These are phyloP conservation scores for Misgurnus mizolepis DNA, from an alignment of 2,113 vertebrate species.

Conservation along the genomic window DNA sequence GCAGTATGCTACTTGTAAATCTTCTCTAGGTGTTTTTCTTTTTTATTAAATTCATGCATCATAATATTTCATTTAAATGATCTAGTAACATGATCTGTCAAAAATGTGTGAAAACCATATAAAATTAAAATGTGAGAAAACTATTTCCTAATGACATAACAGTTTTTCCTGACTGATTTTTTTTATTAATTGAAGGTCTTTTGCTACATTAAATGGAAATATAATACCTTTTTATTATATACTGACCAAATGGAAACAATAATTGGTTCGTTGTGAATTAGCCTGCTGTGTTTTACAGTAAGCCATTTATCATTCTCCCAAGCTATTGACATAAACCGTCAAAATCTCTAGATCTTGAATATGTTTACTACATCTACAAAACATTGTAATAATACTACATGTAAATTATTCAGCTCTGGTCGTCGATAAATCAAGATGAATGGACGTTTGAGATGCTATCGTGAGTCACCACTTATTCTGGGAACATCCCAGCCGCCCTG, in stretches of 20 bases:
- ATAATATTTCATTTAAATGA: conserved; percentile 13
- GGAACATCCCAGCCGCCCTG: conserved; percentile 48
- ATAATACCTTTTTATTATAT: background rate
- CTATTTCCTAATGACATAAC: background rate
- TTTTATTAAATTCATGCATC: background rate
- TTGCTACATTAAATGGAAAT: too few relatives aligned
- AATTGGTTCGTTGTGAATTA: background rate
- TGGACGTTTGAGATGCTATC: conserved; percentile 39
- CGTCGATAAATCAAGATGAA: background rate
- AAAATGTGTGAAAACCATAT: background rate
- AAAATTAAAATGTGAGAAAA: background rate
- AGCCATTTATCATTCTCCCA: background rate
- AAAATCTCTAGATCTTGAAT: background rate
- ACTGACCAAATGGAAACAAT: background rate
- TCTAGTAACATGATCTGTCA: background rate
- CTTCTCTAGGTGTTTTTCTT: background rate
- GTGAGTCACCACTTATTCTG: conserved; percentile 68
- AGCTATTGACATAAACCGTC: background rate
- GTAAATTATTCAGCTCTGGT: background rate
- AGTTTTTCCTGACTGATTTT: background rate
- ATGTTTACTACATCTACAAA: background rate
- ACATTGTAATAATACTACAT: background rate
- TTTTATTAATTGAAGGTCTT: too few relatives aligned
- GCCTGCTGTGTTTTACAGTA: background rate
- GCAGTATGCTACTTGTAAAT: background rate